Base-by-base conservation (phyloP, 2,888 invertebrate species). In the Listrodromus nycthemerus region DNA sequence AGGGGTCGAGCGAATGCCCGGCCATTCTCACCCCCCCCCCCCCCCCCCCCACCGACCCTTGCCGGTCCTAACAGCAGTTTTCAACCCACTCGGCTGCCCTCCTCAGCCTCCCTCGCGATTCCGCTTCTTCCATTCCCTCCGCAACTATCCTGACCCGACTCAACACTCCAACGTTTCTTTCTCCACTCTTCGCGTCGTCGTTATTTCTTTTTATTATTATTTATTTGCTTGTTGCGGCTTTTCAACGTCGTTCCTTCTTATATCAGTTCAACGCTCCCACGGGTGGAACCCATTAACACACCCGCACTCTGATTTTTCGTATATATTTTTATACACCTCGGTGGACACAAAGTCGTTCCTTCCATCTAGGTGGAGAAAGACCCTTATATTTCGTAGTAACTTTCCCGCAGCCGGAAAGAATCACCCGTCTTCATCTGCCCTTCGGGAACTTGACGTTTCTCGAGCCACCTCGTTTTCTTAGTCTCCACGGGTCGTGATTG, bases 181-280 rank as follows among this genome's bases (percentile, higher is more conserved):
- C 41, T 78, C 52, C 45, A 58, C 33, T 33, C 77, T 45, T 52
- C 55, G 13, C 33, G 48, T 52, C 13, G 58, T 27, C 58, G 58
- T 75, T 80, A 80, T 80, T 76, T 69, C 19, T 70, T 83, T 74
- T 85, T 78, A 82, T 83, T 70, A 77, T 77, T 83, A 74, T 85
- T 85, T 73, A 85, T 85, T 74, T 74, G 76, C 83, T 74, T 77
- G 24, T 70, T 67, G 45, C 27, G 48, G 30, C 52, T 33, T 74
- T 50, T 19, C 50, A 24, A 50, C 52, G 45, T 66, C 81, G 81
- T 81, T 70, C 37, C 70, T 81, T 71, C 78, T 75, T 74, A 50
- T 69, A 73, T 52, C 73, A 74, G 41, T n/a, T 4, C 76, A 65
- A 58, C 55, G 55, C 69, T 48, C 70, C 33, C 41, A n/a, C 73